Evolutionary conservation across 1,140 invertebrate genomes (phyloP).

Genomic region (Conus ventricosus): DNA sequence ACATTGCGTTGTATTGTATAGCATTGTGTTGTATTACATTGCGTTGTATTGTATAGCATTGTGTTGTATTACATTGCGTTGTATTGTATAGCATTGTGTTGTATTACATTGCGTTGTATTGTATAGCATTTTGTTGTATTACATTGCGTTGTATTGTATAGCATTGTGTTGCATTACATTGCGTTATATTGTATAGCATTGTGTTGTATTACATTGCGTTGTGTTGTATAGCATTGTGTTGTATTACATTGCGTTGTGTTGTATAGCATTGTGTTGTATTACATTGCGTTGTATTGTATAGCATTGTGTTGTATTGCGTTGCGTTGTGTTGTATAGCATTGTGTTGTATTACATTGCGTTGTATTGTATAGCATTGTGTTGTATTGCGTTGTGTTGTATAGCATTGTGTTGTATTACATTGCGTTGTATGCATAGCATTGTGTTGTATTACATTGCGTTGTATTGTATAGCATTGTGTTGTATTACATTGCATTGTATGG

Average conservation of each 20-base stretch:
- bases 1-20: no score
- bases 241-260: not conserved
- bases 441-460: not conserved
- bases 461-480: not conserved
- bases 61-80: no score
- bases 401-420: not conserved
- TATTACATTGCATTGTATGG: not conserved
- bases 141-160: not conserved
- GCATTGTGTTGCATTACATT: not conserved
- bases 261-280: not conserved
- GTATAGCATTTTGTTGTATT: not conserved
- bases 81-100: not conserved
- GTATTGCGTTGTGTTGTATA: not conserved
- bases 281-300: no score
- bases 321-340: not conserved
- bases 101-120: not conserved
- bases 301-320: not conserved
- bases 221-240: not conserved
- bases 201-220: not conserved
- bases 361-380: not conserved
- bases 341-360: not conserved
- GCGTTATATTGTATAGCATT: not conserved
- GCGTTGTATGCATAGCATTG: no score
- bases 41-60: no score
- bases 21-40: no score